Percentiles rank a stretch among this genome's conserved stretches.
phyloP scores from a whole-genome alignment of 2,113 vertebrate species.

The Pimephales promelas region DNA sequence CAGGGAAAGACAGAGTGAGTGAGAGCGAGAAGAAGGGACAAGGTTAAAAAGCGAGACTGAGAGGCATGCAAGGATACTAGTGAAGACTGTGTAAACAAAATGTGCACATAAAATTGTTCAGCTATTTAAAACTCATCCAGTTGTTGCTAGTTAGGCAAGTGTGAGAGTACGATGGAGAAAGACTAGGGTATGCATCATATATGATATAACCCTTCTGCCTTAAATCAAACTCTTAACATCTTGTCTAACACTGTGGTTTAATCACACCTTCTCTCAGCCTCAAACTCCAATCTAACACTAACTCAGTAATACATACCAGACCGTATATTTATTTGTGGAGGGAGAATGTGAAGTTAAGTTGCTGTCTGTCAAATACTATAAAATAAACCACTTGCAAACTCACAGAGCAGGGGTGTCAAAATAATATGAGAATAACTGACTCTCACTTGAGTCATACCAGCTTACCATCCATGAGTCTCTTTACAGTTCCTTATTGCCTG shows the following conservation, averaged over 20 bases:
- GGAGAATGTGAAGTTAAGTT: neutral
- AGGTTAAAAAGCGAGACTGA: neutral
- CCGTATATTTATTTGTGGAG: neutral
- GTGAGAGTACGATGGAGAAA: neutral
- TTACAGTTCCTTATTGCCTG: neutral
- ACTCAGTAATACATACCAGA: neutral
- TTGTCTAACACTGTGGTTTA: neutral
- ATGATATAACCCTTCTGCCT: neutral
- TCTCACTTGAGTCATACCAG: neutral
- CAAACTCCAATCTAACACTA: neutral
- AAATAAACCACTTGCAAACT: neutral
- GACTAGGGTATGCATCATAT: neutral
- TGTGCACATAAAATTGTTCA: neutral
- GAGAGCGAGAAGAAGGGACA: slow-evolving; percentile 47
- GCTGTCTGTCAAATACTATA: neutral
- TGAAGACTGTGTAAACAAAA: slow-evolving; percentile 6
- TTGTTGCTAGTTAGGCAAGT: neutral
- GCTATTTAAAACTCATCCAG: neutral
- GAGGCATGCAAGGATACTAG: neutral
- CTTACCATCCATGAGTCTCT: neutral
- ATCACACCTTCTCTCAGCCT: neutral
- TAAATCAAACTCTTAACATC: neutral
- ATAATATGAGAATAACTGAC: neutral
- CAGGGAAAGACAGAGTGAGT: neutral
- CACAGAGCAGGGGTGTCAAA: neutral